phyloP scores from a whole-genome alignment of 2,797 vertebrate species.

The Sebastes aleutianus region DNA sequence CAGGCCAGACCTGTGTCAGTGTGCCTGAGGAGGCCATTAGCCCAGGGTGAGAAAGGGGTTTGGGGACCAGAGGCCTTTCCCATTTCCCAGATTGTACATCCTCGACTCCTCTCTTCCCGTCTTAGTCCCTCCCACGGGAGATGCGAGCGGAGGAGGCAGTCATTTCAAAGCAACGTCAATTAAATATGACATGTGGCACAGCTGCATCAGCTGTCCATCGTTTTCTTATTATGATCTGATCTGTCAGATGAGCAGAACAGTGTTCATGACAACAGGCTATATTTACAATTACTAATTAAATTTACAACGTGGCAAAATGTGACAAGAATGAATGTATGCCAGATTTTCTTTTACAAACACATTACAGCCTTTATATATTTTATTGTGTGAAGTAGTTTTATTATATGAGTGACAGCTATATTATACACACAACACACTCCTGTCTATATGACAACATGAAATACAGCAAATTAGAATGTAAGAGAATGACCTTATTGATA shows the following conservation, averaged over 20 bases:
- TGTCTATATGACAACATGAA: too few species aligned
- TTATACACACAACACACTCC: too few species aligned
- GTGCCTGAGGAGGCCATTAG: constrained; percentile 93
- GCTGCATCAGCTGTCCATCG: neutral
- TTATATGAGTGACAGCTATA: too few species aligned
- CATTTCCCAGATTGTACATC: neutral
- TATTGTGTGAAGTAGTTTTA: too few species aligned
- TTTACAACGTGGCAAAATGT: neutral
- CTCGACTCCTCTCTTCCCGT: too few species aligned
- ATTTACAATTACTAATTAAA: neutral
- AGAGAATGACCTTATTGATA: too few species aligned
- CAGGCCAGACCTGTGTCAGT: constrained; percentile 82
- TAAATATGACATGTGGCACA: neutral
- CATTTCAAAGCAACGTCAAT: neutral
- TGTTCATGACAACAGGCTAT: neutral
- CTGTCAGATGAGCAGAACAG: neutral
- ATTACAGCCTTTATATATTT: too few species aligned
- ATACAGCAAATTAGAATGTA: too few species aligned
- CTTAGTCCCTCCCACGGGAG: too few species aligned
- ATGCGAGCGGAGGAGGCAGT: too few species aligned
- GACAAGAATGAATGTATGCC: neutral
- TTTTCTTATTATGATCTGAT: neutral
- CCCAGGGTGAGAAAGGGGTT: constrained; percentile 86
- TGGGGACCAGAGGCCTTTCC: neutral
- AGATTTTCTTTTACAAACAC: too few species aligned